Percentiles rank a stretch among this genome's conserved stretches.
Evolutionary conservation across 2,888 invertebrate species (phyloP).

Genomic region (Lochmaea crataegi): DNA sequence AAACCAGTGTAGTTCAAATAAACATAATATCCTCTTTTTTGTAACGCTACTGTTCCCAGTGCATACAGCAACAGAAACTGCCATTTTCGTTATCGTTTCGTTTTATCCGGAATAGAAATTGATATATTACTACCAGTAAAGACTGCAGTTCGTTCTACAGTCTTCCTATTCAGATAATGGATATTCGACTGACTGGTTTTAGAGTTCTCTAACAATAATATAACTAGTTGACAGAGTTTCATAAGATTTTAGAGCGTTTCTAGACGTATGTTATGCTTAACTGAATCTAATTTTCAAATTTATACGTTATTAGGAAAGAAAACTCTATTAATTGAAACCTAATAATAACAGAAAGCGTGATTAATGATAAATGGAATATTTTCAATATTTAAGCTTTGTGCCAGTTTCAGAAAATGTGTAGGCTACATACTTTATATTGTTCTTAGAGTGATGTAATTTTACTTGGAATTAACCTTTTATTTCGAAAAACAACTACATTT

Average conservation of each 20-base stretch:
- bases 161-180: slow-evolving; percentile 11
- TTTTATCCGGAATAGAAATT: slow-evolving; percentile 9
- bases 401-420: no score
- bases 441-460: no score
- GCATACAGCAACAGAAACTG: not conserved
- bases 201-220: slow-evolving; percentile 1
- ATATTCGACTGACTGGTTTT: slow-evolving; percentile 2
- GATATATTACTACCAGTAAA: slow-evolving; percentile 3
- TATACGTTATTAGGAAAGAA: not conserved
- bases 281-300: not conserved
- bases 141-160: slow-evolving; percentile 7
- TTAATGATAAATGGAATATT: no score
- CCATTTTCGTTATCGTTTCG: slow-evolving; percentile 6
- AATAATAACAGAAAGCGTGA: no score
- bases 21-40: not conserved
- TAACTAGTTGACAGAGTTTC: not conserved
- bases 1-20: no score
- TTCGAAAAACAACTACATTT: no score
- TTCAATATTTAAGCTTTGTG: no score
- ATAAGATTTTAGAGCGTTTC: not conserved
- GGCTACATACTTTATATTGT: no score
- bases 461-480: no score
- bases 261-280: not conserved
- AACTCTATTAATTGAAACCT: not conserved
- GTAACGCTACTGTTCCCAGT: not conserved